phyloP scores from a whole-genome alignment of 2,797 vertebrate species.

The Crax fasciolata region DNA sequence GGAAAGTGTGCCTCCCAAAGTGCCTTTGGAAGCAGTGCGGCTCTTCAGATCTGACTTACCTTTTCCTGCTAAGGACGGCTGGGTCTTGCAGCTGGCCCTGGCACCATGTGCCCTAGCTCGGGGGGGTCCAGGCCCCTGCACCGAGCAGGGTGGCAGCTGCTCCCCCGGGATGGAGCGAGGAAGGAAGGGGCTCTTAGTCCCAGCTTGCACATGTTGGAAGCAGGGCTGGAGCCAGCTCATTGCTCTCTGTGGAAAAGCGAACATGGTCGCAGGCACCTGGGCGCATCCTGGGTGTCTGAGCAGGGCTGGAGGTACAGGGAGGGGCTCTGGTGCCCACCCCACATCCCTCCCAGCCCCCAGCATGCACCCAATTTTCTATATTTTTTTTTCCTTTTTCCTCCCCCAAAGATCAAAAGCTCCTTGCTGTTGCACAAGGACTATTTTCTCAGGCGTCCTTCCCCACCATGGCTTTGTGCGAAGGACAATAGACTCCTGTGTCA shows the following conservation, averaged over 20 bases:
- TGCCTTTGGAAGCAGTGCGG: background rate
- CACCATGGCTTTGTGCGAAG: constrained; percentile 82
- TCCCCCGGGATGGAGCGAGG: background rate
- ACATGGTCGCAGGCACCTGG: background rate
- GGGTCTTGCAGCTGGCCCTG: constrained; percentile 43
- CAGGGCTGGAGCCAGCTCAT: background rate
- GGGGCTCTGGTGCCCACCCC: background rate
- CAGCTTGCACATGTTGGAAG: background rate
- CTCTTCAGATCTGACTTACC: constrained; percentile 73
- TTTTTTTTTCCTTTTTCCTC: background rate
- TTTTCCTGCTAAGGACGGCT: constrained; percentile 64
- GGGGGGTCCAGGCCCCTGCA: background rate
- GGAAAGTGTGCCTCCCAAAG: constrained; percentile 9
- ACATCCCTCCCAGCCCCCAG: background rate
- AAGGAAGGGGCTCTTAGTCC: constrained; percentile 8
- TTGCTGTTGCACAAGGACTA: constrained; percentile 69
- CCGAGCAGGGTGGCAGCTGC: background rate
- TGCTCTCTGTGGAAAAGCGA: constrained; percentile 15
- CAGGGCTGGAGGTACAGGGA: background rate
- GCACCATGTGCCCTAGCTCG: constrained; percentile 32
- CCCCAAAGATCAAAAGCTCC: constrained; percentile 81
- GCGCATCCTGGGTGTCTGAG: background rate
- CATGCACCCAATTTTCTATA: background rate
- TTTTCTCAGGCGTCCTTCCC: constrained; percentile 86
- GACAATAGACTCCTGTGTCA: constrained; percentile 86